These are phyloP conservation scores for Cryptus viduatorius DNA, from an alignment of 2,888 invertebrate genomes.

Conservation along the genomic window DNA sequence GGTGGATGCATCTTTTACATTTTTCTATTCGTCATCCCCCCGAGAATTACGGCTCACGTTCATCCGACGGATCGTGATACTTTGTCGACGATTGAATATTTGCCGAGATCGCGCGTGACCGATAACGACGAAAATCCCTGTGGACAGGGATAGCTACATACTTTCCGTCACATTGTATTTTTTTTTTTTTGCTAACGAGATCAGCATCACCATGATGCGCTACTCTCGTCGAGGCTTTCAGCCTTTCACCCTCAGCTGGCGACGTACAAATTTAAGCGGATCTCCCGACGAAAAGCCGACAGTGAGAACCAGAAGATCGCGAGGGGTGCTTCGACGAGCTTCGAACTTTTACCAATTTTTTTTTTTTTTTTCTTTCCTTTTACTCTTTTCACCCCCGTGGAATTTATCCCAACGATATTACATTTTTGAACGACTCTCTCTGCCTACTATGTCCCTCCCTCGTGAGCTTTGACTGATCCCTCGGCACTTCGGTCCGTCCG, in stretches of 20 bases:
- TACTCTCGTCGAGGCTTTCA: conserved; percentile 33
- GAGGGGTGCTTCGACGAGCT: conserved; percentile 25
- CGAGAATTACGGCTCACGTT: conserved; percentile 28
- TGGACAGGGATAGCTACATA: conserved; percentile 32
- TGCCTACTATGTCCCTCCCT: not conserved
- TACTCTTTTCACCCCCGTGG: conserved; percentile 45
- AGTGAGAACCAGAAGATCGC: conserved; percentile 25
- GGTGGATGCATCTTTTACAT: conserved; percentile 18
- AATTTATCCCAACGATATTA: conserved; percentile 66
- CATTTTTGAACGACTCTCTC: conserved; percentile 61
- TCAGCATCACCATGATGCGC: conserved; percentile 53
- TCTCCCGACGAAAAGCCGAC: conserved; percentile 51
- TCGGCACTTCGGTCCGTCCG: conserved; percentile 18
- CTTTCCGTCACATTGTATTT: conserved; percentile 62
- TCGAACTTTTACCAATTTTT: conserved; percentile 24
- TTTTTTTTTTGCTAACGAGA: conserved; percentile 63
- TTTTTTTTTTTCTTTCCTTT: conserved; percentile 29
- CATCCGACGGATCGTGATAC: conserved; percentile 43
- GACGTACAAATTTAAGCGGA: conserved; percentile 68
- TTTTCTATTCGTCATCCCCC: conserved; percentile 49
- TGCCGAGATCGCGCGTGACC: conserved; percentile 62
- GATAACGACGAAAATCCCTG: conserved; percentile 64
- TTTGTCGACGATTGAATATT: conserved; percentile 66
- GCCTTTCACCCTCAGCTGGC: conserved; percentile 49
- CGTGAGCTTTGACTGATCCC: conserved; percentile 23